Percentiles rank a stretch among this genome's conserved stretches.
These are phyloP conservation scores for Cryptus viduatorius DNA, from an alignment of 2,888 invertebrate species.

Conservation along the genomic window DNA sequence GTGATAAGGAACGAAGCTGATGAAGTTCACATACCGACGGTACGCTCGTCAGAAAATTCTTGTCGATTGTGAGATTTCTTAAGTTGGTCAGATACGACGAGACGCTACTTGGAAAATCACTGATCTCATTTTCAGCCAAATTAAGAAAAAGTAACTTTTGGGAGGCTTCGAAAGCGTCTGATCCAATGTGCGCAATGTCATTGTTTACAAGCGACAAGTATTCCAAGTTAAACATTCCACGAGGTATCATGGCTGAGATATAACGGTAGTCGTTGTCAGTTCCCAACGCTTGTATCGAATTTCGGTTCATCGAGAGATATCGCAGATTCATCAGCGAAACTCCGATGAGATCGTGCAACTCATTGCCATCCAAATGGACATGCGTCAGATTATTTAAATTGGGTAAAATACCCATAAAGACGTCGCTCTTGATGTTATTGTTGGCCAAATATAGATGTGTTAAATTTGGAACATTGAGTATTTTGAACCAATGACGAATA, in stretches of 20 bases:
- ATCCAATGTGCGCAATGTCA: neutral
- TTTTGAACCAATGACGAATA: neutral
- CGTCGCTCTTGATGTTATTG: neutral
- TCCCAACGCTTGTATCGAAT: neutral
- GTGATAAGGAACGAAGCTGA: conserved; percentile 18
- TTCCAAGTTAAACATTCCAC: conserved; percentile 11
- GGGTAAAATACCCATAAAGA: neutral
- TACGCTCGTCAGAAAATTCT: conserved; percentile 5
- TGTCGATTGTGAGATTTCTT: conserved; percentile 17
- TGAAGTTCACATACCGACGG: conserved; percentile 17
- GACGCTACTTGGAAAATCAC: neutral
- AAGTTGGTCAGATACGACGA: conserved; percentile 10
- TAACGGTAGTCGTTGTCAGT: neutral
- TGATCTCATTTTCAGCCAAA: conserved; percentile 12
- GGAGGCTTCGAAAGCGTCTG: neutral
- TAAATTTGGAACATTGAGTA: conserved; percentile 15
- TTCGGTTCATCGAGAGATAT: conserved; percentile 19
- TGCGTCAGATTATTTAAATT: neutral
- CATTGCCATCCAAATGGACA: conserved; percentile 22
- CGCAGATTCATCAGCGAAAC: conserved; percentile 5
- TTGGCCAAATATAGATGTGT: conserved; percentile 31
- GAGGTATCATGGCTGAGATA: neutral
- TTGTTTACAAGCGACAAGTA: conserved; percentile 30
- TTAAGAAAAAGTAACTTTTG: conserved; percentile 9
- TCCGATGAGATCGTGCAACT: neutral